Evolutionary conservation across 2,888 invertebrate genomes (phyloP), one percentile per base, ranked within the genome.

Genomic region (Andrena praecox): DNA sequence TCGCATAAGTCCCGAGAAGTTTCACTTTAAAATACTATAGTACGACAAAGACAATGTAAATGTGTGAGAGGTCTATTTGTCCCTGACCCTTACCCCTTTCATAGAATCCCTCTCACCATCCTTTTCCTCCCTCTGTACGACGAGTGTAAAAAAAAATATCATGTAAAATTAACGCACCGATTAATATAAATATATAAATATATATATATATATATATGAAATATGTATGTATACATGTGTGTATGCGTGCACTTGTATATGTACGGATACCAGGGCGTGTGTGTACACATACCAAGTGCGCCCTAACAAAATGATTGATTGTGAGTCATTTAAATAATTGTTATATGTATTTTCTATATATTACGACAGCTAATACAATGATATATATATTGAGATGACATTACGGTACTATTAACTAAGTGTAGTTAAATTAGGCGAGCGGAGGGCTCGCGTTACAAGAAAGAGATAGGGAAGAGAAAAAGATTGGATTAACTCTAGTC

Each of bases 291-390:
- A 56, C 33, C 62, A 62, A 7, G 29, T 68, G 67, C 80, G 63
- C 62, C 56, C 80, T 68, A 72, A 72, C 67, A 71, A 64, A 89
- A 90, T 90, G 91, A 92, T 92, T 92, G 91, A 93, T 93, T 92
- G 92, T 93, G 92, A 92, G 91, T 92, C 92, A 93, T 93, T 92
- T 92, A 92, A 93, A 93, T 93, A 92, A 93, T 93, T 93, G 93
- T 93, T 93, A 93, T 90, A 93, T 93, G 93, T 93, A 93, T 93
- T 93, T 93, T 93, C 93, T 93, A 93, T 93, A 93, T 93, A 93
- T 93, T 92, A 93, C 89, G 89, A 91, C 92, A 91, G 91, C 89
- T 91, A 92, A 90, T 91, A 90, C 87, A 87, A 89, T 89, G 85
- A 89, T 89, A 80, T 80, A 89, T 87, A 90, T 91, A 90, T 90